Evolutionary conservation across 2,797 vertebrate species (phyloP), one percentile per base, ranked within the genome.

Genomic region (Enoplosus armatus): DNA sequence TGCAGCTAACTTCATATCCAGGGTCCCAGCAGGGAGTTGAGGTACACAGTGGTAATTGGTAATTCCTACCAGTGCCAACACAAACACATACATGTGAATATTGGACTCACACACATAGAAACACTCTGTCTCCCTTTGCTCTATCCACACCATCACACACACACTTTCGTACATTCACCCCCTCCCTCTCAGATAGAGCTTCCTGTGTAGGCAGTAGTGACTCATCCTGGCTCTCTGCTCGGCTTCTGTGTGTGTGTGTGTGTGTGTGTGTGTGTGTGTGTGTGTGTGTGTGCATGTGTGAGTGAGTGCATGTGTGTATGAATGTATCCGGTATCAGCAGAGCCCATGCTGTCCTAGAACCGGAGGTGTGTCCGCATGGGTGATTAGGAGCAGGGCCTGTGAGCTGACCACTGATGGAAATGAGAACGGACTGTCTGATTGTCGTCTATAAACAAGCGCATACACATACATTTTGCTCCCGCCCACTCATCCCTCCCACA

Each of bases 121-220:
- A 68, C 73, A 63, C 70, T 61, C 59, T 35, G 9, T 68, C 61
- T 77, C 35, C 29, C 64, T 47, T 51, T 62, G 67, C 60, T 85
- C 71, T 54, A 83, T 79, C 61, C 82, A 76, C 77, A 89, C 86
- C 27, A 70, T 80, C 82, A 79, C 85, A 72, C 85, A 72, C 80
- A 82, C 87, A 84, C 77, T 87, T 86, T 83, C 18, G 22, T 68
- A 77, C 83, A 43, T 73, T 68, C 81, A 72, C 72, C 72, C 86
- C 77, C 85, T 82, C 85, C 83, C 89, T 81, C 86, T 77, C 86
- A 80, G 84, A 82, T 73, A 78, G 53, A 85, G 92, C 92, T 92
- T 93, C 91, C 91, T 94, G 90, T 93, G 91, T 91, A 92, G 94
- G 93, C 90, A 93, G 87, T 85, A 93, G 94, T 95, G 94, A 95